These are phyloP conservation scores for Molossus molossus DNA, from an alignment of 2,797 vertebrate genomes.

Conservation along the genomic window DNA sequence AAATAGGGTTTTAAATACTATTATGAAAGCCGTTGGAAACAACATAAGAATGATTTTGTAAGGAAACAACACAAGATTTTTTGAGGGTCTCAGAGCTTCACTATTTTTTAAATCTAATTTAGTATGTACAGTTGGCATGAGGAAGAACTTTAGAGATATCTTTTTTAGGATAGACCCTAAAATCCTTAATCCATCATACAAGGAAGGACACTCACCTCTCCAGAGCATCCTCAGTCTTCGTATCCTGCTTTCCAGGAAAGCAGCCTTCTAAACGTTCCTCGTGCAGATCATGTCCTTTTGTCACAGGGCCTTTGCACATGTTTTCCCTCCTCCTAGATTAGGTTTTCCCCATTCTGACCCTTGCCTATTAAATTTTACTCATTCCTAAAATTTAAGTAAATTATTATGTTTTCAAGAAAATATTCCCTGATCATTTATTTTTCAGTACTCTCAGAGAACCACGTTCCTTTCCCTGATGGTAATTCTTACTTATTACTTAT, in stretches of 20 bases:
- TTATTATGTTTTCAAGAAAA: not conserved
- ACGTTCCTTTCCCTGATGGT: not conserved
- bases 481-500: not conserved
- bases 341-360: not conserved
- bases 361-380: not conserved
- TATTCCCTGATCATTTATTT: not conserved
- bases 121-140: not conserved
- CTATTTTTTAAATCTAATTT: not conserved
- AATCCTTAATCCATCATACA: not conserved
- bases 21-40: not conserved
- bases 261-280: not conserved
- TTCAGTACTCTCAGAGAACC: not conserved
- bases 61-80: not conserved
- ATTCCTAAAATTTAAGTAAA: conserved; percentile 37
- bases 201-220: not conserved
- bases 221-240: not conserved
- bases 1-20: conserved; percentile 33
- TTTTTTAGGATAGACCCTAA: not conserved
- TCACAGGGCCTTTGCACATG: not conserved
- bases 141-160: not conserved
- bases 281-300: not conserved
- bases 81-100: not conserved
- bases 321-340: not conserved
- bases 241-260: not conserved
- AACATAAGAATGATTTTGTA: not conserved